Percentiles rank a stretch among this genome's conserved stretches.
These are phyloP conservation scores for Tyto alba DNA, from an alignment of 2,113 vertebrate genomes.

Conservation along the genomic window DNA sequence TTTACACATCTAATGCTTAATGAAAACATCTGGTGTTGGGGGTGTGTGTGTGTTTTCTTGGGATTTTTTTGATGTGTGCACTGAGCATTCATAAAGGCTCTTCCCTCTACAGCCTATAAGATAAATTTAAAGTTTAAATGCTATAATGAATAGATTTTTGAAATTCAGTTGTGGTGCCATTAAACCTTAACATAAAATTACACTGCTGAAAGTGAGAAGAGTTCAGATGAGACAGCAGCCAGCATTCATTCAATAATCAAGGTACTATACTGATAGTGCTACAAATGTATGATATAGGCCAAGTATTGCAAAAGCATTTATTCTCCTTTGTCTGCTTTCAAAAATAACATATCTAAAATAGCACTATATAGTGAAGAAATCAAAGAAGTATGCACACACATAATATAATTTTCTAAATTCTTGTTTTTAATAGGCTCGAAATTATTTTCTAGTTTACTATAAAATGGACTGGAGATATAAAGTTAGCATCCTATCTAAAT, in stretches of 20 bases:
- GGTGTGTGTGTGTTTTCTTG: background rate
- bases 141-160: constrained; percentile 61
- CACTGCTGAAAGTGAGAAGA: constrained; percentile 35
- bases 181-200: constrained; percentile 69
- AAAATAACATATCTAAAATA: constrained; percentile 9
- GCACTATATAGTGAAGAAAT: background rate
- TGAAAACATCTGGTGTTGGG: constrained; percentile 44
- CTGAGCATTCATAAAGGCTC: background rate
- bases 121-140: constrained; percentile 58
- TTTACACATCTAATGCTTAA: constrained; percentile 39
- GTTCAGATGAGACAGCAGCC: constrained; percentile 29
- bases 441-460: background rate
- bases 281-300: background rate
- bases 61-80: background rate
- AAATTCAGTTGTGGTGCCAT: constrained; percentile 46
- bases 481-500: background rate
- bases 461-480: background rate
- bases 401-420: background rate
- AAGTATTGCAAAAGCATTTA: background rate
- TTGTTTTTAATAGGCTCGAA: background rate
- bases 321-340: background rate
- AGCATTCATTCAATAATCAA: constrained; percentile 57
- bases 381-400: background rate
- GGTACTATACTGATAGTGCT: background rate
- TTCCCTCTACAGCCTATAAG: background rate